Evolutionary conservation across 2,888 invertebrate genomes (phyloP), one percentile per base, ranked within the genome.

Genomic region (Ptychoptera contaminata): DNA sequence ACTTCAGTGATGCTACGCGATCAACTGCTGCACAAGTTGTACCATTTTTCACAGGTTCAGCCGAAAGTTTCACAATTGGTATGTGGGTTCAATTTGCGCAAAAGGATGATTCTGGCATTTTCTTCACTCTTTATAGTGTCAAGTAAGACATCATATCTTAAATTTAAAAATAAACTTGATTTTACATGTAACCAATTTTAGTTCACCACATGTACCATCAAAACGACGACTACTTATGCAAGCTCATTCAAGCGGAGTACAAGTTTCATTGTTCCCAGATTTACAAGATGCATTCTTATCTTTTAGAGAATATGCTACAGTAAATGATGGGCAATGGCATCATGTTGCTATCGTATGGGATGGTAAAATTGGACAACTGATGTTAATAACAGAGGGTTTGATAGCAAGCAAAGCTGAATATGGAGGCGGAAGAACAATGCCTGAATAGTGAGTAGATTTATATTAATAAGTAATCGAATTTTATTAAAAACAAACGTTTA

Each of bases 291-390:
- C 88, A 1, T 92, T 91, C 67, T 67, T 92, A 37, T 85, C 88
- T 53, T 92, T 91, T 65, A 77, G 86, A 43, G 87, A 90, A 64
- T 91, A 86, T 55, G 87, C 92, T 1, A 90, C 90, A 0, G 82
- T 94, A 15, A 94, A 93, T 58, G 93, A 94, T 58, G 93, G 92
- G 4, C 90, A 90, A 59, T 94, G 94, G 94, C 93, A 94, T 69
- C 92, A 93, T 57, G 79, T 93, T 30, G 90, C 91, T 35, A 73
- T 96, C 43, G 83, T 91, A n/a, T 94, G 94, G 93, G 84, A 90
- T 57, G 88, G 92, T 35, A 79, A 81, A 45, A 83, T 84, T 6
- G 92, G 92, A 15, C 82, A 84, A 60, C 68, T 94, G 38, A 86
- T 86, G 45, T 71, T 96, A 16, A 86, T 93, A 42, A 93, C 93